Conservation (phyloP, 2,888 invertebrate genomes). For the Pristionchus arcanus region DNA sequence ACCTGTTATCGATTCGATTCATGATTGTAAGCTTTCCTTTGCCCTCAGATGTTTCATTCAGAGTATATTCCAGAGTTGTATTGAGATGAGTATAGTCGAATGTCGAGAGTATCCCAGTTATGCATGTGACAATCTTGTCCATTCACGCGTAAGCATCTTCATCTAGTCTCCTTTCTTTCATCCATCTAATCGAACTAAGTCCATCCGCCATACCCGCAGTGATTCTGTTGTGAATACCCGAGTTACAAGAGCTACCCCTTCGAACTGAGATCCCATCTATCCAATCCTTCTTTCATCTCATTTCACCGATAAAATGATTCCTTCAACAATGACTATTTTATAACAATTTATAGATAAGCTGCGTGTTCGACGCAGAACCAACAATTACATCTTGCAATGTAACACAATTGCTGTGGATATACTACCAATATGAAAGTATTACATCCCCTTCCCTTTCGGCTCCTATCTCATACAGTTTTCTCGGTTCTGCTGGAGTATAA, state of each 20-base stretch:
- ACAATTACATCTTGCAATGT: too few relatives aligned
- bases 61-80: conserved; percentile 3
- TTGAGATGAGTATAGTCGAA: conserved; percentile 19
- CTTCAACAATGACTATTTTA: neutral
- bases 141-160: conserved; percentile 22
- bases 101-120: conserved; percentile 48
- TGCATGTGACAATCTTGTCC: conserved; percentile 47
- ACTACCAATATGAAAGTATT: too few relatives aligned
- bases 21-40: neutral
- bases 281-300: neutral
- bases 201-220: neutral
- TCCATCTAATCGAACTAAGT: conserved; percentile 4
- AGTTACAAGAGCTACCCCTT: neutral
- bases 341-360: too few relatives aligned
- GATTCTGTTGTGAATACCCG: conserved; percentile 24
- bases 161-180: conserved; percentile 17
- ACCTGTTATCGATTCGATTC: neutral
- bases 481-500: too few relatives aligned
- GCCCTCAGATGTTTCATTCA: neutral
- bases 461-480: too few relatives aligned
- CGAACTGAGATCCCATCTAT: conserved; percentile 5
- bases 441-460: too few relatives aligned
- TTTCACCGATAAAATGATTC: neutral
- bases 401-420: too few relatives aligned
- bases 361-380: too few relatives aligned